Evolutionary conservation across 1,140 invertebrate genomes (phyloP), one percentile per base, ranked within the genome.

Genomic region (Paralvinella palmiformis): DNA sequence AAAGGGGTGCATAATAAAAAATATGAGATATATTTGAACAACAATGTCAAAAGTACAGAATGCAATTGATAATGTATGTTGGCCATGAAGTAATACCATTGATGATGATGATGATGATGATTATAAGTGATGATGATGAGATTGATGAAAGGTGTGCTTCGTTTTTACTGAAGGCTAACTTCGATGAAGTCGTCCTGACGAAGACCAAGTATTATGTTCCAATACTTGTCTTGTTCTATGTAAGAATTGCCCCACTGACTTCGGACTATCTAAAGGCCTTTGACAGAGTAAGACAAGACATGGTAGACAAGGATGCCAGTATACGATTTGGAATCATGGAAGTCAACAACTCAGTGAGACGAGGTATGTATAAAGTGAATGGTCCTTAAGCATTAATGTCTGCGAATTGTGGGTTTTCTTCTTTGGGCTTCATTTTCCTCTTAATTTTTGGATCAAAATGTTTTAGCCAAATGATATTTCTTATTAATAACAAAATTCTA

Each of bases 141-240:
- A 29, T 17, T 50, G n/a, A 62, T 31, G 59, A 24, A 17, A 27
- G 41, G 15, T 29, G 5, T 37, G 13, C 20, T 22, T 22, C 13
- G 2, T 60, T 13, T 45, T 60, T 45, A 10, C 50, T 15, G 7
- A 37, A 62, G 59, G 41, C 31, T 20, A 62, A 44, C 37, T 62
- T 62, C 50, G 59, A 62, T 10, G 45, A 62, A 6, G 31, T 33
- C 15, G 31, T 62, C n/a, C 29, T 50, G 5, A 36, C 48, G 4
- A 22, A 27, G 32, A 48, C 37, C 45, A 62, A 48, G n/a, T 48
- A 62, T 31, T 62, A 62, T 52, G 59, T 50, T 17, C 59, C 59
- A 1, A 50, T 52, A 20, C 20, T 62, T 2, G 29, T 62, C 29
- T 62, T 27, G 22, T 48, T 62, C 29, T 62, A 62, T 29, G 1